Evolutionary conservation across 2,113 vertebrate species (phyloP), one percentile per base, ranked within the genome.

Genomic region (Pygoscelis adeliae): DNA sequence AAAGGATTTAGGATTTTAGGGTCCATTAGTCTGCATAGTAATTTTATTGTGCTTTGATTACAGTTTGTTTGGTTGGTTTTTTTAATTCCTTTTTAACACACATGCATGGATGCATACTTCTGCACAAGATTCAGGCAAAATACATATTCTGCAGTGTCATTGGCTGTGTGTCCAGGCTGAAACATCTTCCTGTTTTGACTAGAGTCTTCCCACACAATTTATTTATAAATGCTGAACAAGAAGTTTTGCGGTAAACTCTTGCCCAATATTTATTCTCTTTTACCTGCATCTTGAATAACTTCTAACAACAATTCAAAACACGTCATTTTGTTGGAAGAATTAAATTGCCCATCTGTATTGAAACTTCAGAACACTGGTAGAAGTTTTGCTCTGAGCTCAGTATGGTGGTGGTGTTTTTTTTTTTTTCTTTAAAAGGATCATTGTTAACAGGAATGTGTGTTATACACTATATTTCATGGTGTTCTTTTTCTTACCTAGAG

Each of bases 401-500:
- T 47, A 8, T 42, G 34, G 25, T 74, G 17, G 18, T 42, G 42
- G 42, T 42, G 42, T 14, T 14, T 6, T 3, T 42, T 71, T 47
- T 29, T 62, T 40, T 46, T 46, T 22, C 10, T 81, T 94, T 32
- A 26, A 19, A 67, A 47, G 34, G 72, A 13, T 42, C 11, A 30
- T 22, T 78, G 30, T 22, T 79, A 76, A 63, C 12, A 65, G n/a
- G 53, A 49, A 15, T 27, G 10, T 36, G 25, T 73, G 9, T 70
- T 44, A 9, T 3, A 23, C 1, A 1, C 82, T 22, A 3, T 70
- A 53, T 69, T 84, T 87, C 36, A 27, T 56, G 20, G 38, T 89
- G n/a, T 30, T 63, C 87, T 95, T 93, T 89, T 96, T 93, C 91
- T 94, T 94, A 79, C 94, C 59, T 95, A 99, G 99, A 96, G 99